Conservation (phyloP, 1,140 invertebrate species). For the Heliconius nattereri region DNA sequence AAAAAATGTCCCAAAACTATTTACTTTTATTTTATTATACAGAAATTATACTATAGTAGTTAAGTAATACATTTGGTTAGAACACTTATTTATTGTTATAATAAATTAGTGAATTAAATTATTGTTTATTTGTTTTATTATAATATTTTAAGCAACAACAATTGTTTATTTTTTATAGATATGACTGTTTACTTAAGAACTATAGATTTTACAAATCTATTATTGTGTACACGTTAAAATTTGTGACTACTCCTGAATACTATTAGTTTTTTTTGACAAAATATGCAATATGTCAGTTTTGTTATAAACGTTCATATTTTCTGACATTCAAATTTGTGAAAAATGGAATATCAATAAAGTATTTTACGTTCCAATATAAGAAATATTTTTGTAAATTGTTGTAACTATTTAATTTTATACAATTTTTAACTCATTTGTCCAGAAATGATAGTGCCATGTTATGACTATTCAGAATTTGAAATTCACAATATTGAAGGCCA, state of each 20-base stretch:
- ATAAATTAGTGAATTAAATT: neutral
- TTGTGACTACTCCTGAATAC: neutral
- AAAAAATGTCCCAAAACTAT: constrained; percentile 22
- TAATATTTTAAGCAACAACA: neutral
- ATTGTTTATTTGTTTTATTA: neutral
- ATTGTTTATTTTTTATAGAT: neutral
- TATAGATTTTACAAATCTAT: neutral
- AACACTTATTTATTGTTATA: neutral
- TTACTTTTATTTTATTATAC: neutral
- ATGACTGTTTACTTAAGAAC: neutral
- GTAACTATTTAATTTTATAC: neutral
- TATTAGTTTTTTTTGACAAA: neutral
- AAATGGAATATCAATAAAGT: neutral
- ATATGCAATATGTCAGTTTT: neutral
- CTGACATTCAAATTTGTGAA: too few species aligned
- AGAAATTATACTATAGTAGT: neutral
- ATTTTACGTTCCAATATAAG: neutral
- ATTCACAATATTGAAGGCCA: neutral
- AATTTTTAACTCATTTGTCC: neutral
- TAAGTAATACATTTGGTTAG: neutral
- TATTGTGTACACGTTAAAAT: neutral
- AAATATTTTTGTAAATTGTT: neutral
- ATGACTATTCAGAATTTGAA: neutral
- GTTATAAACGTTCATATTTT: too few species aligned
- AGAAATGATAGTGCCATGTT: neutral